These are phyloP conservation scores for Dermochelys coriacea DNA, from an alignment of 2,797 vertebrate species.

Conservation along the genomic window DNA sequence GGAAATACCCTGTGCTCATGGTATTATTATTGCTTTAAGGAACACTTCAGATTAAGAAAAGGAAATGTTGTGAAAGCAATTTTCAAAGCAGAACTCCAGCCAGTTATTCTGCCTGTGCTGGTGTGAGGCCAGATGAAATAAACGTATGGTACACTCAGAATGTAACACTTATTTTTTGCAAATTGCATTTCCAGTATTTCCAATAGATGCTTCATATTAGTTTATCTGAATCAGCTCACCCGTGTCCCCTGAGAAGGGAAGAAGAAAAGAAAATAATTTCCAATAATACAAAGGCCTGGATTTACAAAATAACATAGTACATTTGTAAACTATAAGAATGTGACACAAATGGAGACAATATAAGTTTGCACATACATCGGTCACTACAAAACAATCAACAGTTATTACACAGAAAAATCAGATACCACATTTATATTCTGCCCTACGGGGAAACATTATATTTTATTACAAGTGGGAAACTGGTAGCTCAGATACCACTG, in stretches of 20 bases:
- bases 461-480: background rate
- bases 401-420: background rate
- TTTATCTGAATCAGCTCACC: background rate
- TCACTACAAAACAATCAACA: background rate
- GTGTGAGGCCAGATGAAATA: background rate
- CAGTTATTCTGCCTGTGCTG: background rate
- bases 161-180: background rate
- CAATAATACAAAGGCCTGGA: background rate
- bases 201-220: background rate
- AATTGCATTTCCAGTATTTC: background rate
- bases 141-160: background rate
- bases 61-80: background rate
- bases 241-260: background rate
- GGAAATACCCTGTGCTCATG: background rate
- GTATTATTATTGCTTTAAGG: background rate
- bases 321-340: background rate
- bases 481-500: background rate
- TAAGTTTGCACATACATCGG: background rate
- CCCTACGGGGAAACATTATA: background rate
- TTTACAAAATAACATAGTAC: background rate
- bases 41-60: constrained; percentile 1
- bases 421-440: background rate
- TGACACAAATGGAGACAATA: background rate
- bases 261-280: background rate
- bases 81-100: background rate